Evolutionary conservation across 2,888 invertebrate species (phyloP).

Genomic region (Dilophus febrilis): DNA sequence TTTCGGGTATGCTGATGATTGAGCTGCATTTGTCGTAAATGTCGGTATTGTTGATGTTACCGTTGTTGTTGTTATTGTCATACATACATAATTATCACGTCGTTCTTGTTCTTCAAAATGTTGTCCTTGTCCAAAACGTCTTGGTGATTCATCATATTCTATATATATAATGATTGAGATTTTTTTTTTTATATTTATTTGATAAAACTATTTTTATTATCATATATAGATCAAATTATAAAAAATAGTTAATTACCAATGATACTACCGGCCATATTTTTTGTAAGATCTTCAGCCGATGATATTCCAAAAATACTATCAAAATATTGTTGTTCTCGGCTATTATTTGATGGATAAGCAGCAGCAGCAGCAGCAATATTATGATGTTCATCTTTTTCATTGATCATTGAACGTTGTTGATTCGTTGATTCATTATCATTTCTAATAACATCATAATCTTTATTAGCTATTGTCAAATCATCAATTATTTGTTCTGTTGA

Average conservation of each 20-base stretch:
- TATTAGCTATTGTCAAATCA: too few relatives aligned
- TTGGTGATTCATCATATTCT: slow-evolving; percentile 77
- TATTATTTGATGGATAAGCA: slow-evolving; percentile 11
- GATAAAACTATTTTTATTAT: too few relatives aligned
- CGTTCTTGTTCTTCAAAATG: slow-evolving; percentile 13
- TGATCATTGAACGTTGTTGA: too few relatives aligned
- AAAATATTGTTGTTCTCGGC: slow-evolving; percentile 15
- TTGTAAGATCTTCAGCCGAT: slow-evolving; percentile 11
- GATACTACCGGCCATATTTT: too few relatives aligned
- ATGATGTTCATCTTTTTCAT: too few relatives aligned
- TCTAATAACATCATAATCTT: too few relatives aligned
- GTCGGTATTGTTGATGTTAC: slow-evolving; percentile 9
- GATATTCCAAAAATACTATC: slow-evolving; percentile 23
- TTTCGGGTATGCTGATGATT: slow-evolving; percentile 5
- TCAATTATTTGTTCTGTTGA: too few relatives aligned
- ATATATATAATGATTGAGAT: too few relatives aligned
- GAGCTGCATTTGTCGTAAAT: background rate
- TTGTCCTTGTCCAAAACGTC: slow-evolving; percentile 55
- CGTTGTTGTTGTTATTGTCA: background rate
- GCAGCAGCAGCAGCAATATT: slow-evolving; percentile 9
- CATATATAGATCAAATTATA: too few relatives aligned
- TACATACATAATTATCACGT: slow-evolving; percentile 2
- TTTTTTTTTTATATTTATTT: too few relatives aligned
- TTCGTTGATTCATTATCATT: too few relatives aligned
- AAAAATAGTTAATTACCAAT: too few relatives aligned